Evolutionary conservation across 64 coral and sea anemone genomes (phyloP), one percentile per base, ranked within the genome.

Genomic region (Pachyseris speciosa): DNA sequence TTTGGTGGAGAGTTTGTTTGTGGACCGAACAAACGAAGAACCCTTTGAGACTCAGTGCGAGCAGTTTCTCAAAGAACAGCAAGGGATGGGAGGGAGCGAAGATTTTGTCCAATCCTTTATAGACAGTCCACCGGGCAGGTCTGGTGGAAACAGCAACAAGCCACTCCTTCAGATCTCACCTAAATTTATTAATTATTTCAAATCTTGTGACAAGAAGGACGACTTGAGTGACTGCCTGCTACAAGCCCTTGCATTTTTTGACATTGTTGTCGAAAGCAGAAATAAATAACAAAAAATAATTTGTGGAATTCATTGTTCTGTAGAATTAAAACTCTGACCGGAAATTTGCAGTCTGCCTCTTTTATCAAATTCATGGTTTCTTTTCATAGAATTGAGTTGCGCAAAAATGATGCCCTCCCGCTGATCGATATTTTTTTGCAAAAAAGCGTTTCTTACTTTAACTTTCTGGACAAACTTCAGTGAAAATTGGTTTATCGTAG

Each of bases 161-260:
- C 85, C 77, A 48, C 58, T 70, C 4, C 66, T 95, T 47, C 93
- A 93, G 67, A 92, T 91, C 31, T 93, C 95, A 29, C 83, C 59
- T 4, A 67, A 95, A 30, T 87, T 95, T 75, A 71, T 93, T 28
- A 53, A 95, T 29, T 99, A 99, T 93, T 99, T 95, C 30, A 84
- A 95, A 15, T 86, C 86, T 1, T 73, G 86, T 74, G 65, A 92
- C 30, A 99, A 99, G 66, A 99, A 95, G 74, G 96, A 99, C 80
- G 96, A 99, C 38, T 64, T 99, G 37, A 99, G 96, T 60, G 96
- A 99, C 60, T 93, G 93, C 24, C 74, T 99, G 40, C 72, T 99
- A 36, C 96, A 99, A 68, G 96, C 89, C 9, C 78, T 99, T 66
- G 94, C 96, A 12, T 99, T 99, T 69, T 99, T 83, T 55, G 89